Conservation (phyloP, 2,888 invertebrate species). For the Zaprionus obscuricornis region DNA sequence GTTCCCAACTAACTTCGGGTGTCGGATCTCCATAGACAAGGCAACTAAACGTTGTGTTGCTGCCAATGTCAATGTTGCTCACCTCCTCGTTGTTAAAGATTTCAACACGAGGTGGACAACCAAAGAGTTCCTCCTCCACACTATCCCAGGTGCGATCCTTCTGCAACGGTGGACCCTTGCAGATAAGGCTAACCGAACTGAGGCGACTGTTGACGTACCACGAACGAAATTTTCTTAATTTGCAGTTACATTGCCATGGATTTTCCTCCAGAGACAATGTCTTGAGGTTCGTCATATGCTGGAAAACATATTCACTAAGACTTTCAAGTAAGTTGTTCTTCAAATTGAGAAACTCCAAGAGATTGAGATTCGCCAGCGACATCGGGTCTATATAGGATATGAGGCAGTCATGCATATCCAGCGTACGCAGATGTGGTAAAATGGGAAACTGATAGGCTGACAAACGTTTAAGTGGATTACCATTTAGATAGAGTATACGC, state of each 20-base stretch:
- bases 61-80: conserved; percentile 89
- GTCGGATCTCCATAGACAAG: conserved; percentile 92
- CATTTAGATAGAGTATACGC: conserved; percentile 90
- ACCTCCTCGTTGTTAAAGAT: conserved; percentile 86
- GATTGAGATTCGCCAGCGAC: conserved; percentile 90
- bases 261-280: conserved; percentile 92
- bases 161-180: conserved; percentile 88
- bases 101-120: conserved; percentile 91
- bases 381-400: conserved; percentile 89
- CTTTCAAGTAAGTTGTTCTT: conserved; percentile 91
- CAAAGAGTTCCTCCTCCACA: conserved; percentile 90
- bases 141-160: conserved; percentile 90
- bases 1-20: conserved; percentile 92
- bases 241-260: conserved; percentile 96
- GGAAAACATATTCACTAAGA: conserved; percentile 87
- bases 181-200: conserved; percentile 89
- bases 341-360: conserved; percentile 90
- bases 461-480: conserved; percentile 91
- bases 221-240: conserved; percentile 91
- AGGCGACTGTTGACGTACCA: conserved; percentile 93
- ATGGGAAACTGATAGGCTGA: conserved; percentile 91
- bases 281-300: conserved; percentile 90
- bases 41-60: conserved; percentile 92
- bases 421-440: conserved; percentile 90
- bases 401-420: conserved; percentile 92